phyloP scores from a whole-genome alignment of 2,797 vertebrate genomes.

The Pogoniulus pusillus region DNA sequence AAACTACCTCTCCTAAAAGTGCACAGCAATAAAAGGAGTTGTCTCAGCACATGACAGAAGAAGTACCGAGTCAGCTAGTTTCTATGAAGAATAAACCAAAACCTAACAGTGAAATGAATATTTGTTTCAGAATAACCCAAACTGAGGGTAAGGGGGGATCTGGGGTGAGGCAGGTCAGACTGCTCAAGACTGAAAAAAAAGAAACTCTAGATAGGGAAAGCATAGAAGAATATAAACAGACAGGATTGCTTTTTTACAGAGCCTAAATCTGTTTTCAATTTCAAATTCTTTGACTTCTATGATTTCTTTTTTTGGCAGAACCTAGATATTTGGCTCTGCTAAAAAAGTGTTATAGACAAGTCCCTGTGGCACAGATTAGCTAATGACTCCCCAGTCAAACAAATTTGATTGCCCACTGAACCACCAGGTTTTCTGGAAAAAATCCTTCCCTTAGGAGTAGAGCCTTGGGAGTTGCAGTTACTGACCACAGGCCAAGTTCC shows the following conservation, averaged over 20 bases:
- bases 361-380: not conserved
- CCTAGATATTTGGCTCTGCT: not conserved
- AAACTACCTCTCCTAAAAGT: not conserved
- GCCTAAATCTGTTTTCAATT: not conserved
- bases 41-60: not conserved
- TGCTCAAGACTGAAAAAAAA: not conserved
- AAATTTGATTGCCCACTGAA: not conserved
- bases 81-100: not conserved
- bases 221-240: not conserved
- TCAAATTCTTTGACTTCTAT: not conserved
- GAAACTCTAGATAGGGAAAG: not conserved
- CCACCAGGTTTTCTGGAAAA: not conserved
- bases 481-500: not conserved
- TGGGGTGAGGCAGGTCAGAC: not conserved
- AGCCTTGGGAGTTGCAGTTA: not conserved
- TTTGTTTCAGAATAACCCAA: not conserved
- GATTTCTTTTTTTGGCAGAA: constrained; percentile 3
- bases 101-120: not conserved
- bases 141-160: not conserved
- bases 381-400: not conserved
- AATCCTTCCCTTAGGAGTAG: not conserved
- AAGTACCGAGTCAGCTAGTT: not conserved
- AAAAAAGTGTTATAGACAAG: not conserved
- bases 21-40: not conserved
- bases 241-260: not conserved